Conservation (phyloP, 1,140 invertebrate species). For the Fopius arisanus region DNA sequence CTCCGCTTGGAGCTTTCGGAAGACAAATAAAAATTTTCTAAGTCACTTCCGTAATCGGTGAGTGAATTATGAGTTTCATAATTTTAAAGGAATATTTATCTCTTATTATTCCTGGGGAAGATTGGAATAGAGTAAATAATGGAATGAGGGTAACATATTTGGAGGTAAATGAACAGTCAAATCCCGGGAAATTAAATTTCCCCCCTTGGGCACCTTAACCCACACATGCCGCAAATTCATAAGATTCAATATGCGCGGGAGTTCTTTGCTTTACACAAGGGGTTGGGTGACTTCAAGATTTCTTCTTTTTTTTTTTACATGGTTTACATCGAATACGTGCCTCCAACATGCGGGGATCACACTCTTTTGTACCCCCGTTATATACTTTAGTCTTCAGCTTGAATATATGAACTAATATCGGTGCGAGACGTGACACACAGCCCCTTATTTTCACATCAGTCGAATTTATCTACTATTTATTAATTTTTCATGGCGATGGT, state of each 20-base stretch:
- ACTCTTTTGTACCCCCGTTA: slow-evolving; percentile 43
- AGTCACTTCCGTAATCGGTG: not conserved
- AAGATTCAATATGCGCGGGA: slow-evolving; percentile 33
- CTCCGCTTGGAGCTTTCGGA: too few species aligned
- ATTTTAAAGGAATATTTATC: too few species aligned
- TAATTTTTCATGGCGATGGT: not conserved
- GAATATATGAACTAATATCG: slow-evolving; percentile 49
- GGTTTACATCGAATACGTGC: slow-evolving; percentile 56
- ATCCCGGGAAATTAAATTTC: slow-evolving; percentile 33
- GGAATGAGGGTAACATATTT: too few species aligned
- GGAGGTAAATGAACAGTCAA: slow-evolving; percentile 4
- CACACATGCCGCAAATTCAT: slow-evolving; percentile 32
- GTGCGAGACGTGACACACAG: slow-evolving; percentile 39
- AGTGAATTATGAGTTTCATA: too few species aligned
- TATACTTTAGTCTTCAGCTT: not conserved
- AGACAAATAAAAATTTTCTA: too few species aligned
- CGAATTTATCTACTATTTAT: not conserved
- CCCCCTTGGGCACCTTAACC: slow-evolving; percentile 3
- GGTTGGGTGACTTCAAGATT: not conserved
- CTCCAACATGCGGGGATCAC: slow-evolving; percentile 28
- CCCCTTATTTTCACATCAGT: not conserved
- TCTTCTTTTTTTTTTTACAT: slow-evolving; percentile 24
- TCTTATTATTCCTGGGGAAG: too few species aligned
- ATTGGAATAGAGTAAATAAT: too few species aligned
- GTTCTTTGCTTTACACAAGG: not conserved